These are phyloP conservation scores for Clupea harengus DNA, from an alignment of 2,113 vertebrate species.

Conservation along the genomic window DNA sequence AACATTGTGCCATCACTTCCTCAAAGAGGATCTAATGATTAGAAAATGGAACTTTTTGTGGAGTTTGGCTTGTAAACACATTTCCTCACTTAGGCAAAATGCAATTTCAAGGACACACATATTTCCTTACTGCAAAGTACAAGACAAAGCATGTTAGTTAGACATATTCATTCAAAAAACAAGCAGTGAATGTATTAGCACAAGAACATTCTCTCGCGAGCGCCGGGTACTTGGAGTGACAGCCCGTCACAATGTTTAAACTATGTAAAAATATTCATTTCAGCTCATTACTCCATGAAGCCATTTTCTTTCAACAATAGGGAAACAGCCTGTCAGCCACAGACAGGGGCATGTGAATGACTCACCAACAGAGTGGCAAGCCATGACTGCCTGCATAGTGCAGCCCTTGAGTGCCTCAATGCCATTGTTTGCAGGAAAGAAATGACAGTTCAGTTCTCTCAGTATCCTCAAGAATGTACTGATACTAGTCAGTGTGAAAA, in stretches of 20 bases:
- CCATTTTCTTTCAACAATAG: constrained; percentile 29
- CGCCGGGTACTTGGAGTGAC: neutral
- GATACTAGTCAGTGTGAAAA: neutral
- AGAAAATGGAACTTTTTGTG: neutral
- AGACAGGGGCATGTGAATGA: constrained; percentile 24
- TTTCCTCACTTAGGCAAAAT: neutral
- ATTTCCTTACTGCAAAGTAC: neutral
- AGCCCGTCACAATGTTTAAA: constrained; percentile 37
- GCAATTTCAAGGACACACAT: neutral
- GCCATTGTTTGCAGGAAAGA: neutral
- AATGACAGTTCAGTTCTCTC: neutral
- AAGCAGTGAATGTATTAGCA: neutral
- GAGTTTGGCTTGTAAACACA: neutral
- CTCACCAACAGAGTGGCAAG: neutral
- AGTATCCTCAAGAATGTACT: neutral
- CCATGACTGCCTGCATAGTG: neutral
- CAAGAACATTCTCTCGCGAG: neutral
- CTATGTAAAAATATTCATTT: constrained; percentile 58
- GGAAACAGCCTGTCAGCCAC: constrained; percentile 35
- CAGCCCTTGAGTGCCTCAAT: neutral
- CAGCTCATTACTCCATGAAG: constrained; percentile 56
- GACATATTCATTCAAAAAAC: neutral
- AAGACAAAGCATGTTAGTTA: neutral
- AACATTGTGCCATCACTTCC: neutral
- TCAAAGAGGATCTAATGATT: neutral